Evolutionary conservation across 1,140 invertebrate species (phyloP).

Genomic region (Drosophila neocordata): DNA sequence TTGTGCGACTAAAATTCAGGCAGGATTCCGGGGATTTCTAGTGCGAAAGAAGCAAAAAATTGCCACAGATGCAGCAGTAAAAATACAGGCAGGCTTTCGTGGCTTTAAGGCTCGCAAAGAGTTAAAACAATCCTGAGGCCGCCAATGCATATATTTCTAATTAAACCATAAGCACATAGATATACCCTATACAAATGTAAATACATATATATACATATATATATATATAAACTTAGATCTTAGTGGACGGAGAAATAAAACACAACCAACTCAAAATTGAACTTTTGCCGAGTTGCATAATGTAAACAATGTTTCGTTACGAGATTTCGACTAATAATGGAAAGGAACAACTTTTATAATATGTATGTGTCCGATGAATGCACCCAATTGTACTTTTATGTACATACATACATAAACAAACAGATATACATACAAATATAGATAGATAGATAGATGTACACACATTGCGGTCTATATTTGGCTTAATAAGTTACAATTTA

Average conservation of each 20-base stretch:
- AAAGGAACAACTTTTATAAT: constrained; percentile 10
- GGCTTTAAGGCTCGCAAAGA: constrained; percentile 85
- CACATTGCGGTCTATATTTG: constrained; percentile 18
- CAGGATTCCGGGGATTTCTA: constrained; percentile 88
- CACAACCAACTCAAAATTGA: constrained; percentile 21
- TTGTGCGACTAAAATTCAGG: constrained; percentile 90
- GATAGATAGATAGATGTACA: constrained; percentile 4
- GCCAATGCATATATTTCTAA: constrained; percentile 13
- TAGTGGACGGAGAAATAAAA: constrained; percentile 39
- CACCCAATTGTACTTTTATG: constrained; percentile 12
- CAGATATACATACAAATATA: constrained; percentile 6
- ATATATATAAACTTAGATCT: constrained; percentile 16
- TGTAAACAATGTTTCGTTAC: not conserved
- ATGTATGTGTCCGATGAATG: constrained; percentile 6
- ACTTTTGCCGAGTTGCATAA: not conserved
- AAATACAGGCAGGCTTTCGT: constrained; percentile 86
- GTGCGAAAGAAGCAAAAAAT: constrained; percentile 86
- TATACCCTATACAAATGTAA: constrained; percentile 32
- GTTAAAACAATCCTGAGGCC: constrained; percentile 58
- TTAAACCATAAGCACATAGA: constrained; percentile 19
- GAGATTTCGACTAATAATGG: constrained; percentile 7
- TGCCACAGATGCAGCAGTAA: constrained; percentile 84
- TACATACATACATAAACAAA: not conserved
- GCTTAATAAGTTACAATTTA: constrained; percentile 12
- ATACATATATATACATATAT: constrained; percentile 42